Conservation (phyloP, 2,888 invertebrate species). For the Liposcelis brunnea region DNA sequence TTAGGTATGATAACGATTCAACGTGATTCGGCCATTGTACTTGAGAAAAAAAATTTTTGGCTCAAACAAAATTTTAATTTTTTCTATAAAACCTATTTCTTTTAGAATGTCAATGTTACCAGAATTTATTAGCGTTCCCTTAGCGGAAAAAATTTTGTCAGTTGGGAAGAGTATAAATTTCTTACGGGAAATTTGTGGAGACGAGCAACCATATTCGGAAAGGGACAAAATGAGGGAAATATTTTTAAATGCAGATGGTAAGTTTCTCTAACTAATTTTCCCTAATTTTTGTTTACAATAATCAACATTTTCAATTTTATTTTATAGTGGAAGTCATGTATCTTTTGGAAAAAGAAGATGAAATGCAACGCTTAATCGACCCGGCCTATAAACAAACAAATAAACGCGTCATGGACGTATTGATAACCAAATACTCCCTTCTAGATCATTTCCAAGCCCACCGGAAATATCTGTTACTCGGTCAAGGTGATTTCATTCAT, state of each 20-base stretch:
- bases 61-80: no score
- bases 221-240: slow-evolving; percentile 36
- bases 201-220: slow-evolving; percentile 48
- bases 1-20: slow-evolving; percentile 46
- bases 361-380: slow-evolving; percentile 65
- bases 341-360: slow-evolving; percentile 46
- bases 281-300: slow-evolving; percentile 9
- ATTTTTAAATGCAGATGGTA: slow-evolving; percentile 31
- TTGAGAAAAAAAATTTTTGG: background rate
- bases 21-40: no score
- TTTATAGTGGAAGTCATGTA: slow-evolving; percentile 41
- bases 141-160: slow-evolving; percentile 77
- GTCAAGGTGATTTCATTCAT: slow-evolving; percentile 92
- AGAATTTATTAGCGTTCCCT: slow-evolving; percentile 65
- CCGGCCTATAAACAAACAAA: slow-evolving; percentile 76
- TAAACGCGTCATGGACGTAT: slow-evolving; percentile 64
- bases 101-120: slow-evolving; percentile 74
- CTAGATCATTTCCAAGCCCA: slow-evolving; percentile 83
- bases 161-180: slow-evolving; percentile 95
- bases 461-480: slow-evolving; percentile 74
- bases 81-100: slow-evolving; percentile 9
- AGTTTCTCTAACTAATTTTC: slow-evolving; percentile 5
- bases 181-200: slow-evolving; percentile 78
- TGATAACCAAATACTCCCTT: slow-evolving; percentile 73
- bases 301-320: slow-evolving; percentile 13